Evolutionary conservation across 2,888 invertebrate genomes (phyloP).

Genomic region (Macaria liturata): DNA sequence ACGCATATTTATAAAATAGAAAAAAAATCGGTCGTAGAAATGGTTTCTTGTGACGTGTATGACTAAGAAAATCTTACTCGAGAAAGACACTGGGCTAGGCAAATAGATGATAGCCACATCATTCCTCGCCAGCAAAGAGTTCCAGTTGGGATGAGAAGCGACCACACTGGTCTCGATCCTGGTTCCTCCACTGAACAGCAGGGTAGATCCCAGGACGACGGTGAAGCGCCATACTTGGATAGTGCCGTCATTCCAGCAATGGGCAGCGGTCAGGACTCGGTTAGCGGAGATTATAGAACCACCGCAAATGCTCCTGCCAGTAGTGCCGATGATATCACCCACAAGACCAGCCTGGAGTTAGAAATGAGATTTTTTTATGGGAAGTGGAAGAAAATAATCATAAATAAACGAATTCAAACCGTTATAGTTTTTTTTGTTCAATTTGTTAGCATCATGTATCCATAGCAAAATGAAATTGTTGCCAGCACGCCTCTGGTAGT

Average conservation of each 20-base stretch:
- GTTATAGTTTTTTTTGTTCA: too few species aligned
- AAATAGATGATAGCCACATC: constrained; percentile 58
- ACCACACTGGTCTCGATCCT: constrained; percentile 45
- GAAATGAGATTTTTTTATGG: too few species aligned
- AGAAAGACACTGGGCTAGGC: constrained; percentile 35
- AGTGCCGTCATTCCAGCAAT: constrained; percentile 59
- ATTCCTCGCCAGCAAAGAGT: constrained; percentile 44
- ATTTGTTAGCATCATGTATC: too few species aligned
- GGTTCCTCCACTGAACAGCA: constrained; percentile 56
- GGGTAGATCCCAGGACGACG: constrained; percentile 55
- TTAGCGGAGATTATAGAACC: constrained; percentile 48
- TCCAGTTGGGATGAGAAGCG: constrained; percentile 51
- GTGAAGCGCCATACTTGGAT: constrained; percentile 51
- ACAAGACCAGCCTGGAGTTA: constrained; percentile 43
- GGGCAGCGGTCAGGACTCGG: constrained; percentile 54
- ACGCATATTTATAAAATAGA: background rate
- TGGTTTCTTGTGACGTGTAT: background rate
- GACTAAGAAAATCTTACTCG: constrained; percentile 37
- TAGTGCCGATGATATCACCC: constrained; percentile 33
- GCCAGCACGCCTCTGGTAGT: too few species aligned
- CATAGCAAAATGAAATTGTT: too few species aligned
- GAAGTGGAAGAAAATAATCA: too few species aligned
- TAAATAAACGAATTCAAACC: too few species aligned
- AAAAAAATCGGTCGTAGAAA: too few species aligned
- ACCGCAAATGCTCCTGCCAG: constrained; percentile 51